Evolutionary conservation across 2,113 vertebrate genomes (phyloP).

Genomic region (Tautogolabrus adspersus): DNA sequence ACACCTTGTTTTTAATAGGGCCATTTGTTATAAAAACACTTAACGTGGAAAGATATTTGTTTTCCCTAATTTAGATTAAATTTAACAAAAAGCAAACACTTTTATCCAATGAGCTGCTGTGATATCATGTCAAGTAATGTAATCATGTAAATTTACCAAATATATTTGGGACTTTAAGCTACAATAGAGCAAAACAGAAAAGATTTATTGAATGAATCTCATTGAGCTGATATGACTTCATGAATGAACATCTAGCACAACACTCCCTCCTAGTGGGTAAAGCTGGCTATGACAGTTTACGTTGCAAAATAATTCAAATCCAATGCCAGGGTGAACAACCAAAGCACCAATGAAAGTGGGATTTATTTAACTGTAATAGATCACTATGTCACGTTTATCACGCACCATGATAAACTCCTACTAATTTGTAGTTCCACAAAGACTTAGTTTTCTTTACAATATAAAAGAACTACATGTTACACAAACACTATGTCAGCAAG

Average conservation of each 20-base stretch:
- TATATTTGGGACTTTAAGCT: no score
- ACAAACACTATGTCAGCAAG: no score
- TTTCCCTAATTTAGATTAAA: background rate
- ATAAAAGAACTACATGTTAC: no score
- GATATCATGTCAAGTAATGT: background rate
- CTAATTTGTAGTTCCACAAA: background rate
- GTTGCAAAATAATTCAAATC: slow-evolving; percentile 37
- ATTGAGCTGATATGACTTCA: slow-evolving; percentile 37
- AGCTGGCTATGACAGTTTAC: background rate
- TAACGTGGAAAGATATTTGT: no score
- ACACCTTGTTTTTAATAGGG: no score
- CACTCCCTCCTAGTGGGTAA: slow-evolving; percentile 60
- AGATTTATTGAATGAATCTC: slow-evolving; percentile 63
- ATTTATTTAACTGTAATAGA: slow-evolving; percentile 4
- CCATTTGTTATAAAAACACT: background rate
- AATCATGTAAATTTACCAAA: no score
- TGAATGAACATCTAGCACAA: slow-evolving; percentile 64
- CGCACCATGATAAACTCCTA: background rate
- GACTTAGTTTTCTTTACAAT: background rate
- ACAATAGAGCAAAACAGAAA: background rate
- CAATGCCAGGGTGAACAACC: slow-evolving; percentile 1
- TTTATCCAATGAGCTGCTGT: background rate
- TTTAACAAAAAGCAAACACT: background rate
- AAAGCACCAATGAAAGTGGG: slow-evolving; percentile 3
- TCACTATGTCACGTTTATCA: background rate